phyloP scores from a whole-genome alignment of 2,797 vertebrate genomes.

The Cyclopterus lumpus region DNA sequence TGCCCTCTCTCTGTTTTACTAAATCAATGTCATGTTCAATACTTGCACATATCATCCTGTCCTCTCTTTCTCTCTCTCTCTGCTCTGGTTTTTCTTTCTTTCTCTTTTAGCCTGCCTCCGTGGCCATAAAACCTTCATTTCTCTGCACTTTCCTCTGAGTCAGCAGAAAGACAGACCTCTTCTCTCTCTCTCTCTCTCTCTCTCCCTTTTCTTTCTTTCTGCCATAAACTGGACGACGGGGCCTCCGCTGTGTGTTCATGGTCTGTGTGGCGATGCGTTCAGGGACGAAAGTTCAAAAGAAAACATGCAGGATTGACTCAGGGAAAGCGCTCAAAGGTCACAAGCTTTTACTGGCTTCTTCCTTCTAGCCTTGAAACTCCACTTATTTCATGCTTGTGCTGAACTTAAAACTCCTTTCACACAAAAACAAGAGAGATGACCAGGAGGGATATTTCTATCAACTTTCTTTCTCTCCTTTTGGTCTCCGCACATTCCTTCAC shows the following conservation, averaged over 20 bases:
- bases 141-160: constrained; percentile 78
- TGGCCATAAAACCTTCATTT: constrained; percentile 77
- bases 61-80: constrained; percentile 18
- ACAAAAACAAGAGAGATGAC: background rate
- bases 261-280: constrained; percentile 23
- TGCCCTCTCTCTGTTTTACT: background rate
- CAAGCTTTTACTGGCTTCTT: background rate
- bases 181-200: constrained; percentile 13
- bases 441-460: background rate
- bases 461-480: constrained; percentile 11
- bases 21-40: constrained; percentile 36
- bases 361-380: background rate
- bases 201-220: constrained; percentile 17
- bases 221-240: constrained; percentile 4
- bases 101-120: constrained; percentile 37
- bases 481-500: constrained; percentile 49
- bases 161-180: constrained; percentile 71
- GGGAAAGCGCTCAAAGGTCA: constrained; percentile 19
- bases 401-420: background rate
- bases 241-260: background rate
- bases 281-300: constrained; percentile 25
- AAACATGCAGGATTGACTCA: constrained; percentile 10
- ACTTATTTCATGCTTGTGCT: background rate
- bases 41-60: constrained; percentile 8
- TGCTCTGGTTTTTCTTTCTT: constrained; percentile 5